Percentiles rank a stretch among this genome's conserved stretches.
These are phyloP conservation scores for Troglohyphantes excavatus DNA, from an alignment of 2,888 invertebrate genomes.

Conservation along the genomic window DNA sequence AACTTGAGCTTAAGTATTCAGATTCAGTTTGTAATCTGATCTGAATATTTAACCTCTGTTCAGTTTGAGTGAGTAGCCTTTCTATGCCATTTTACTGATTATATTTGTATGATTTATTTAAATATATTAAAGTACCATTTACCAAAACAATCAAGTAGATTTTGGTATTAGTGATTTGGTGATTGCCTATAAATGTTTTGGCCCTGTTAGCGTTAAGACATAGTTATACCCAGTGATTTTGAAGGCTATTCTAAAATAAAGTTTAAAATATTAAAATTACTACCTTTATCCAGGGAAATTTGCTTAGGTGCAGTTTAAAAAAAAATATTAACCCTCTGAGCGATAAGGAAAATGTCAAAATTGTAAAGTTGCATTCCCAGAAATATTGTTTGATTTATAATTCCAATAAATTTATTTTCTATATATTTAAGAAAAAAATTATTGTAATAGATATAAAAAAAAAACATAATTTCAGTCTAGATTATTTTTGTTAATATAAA, in stretches of 20 bases:
- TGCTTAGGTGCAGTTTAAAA: no score
- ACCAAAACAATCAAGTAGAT: neutral
- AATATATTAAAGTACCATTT: no score
- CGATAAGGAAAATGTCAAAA: no score
- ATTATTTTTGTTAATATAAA: no score
- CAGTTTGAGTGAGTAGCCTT: neutral
- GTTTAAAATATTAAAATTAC: neutral
- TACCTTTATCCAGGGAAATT: neutral
- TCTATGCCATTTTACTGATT: neutral
- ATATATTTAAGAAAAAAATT: no score
- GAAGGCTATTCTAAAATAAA: neutral
- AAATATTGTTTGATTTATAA: no score
- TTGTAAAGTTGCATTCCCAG: no score
- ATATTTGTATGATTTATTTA: neutral
- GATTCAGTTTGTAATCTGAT: neutral
- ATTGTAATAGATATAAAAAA: no score
- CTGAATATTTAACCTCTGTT: slow-evolving; percentile 54
- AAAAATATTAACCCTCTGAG: no score
- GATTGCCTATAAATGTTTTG: neutral
- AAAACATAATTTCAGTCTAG: no score
- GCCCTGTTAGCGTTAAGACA: neutral
- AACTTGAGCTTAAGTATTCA: slow-evolving; percentile 54
- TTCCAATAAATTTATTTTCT: no score
- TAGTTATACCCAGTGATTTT: neutral
- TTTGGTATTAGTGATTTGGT: neutral